These are phyloP conservation scores for Selenia dentaria DNA, from an alignment of 2,888 invertebrate genomes.

Conservation along the genomic window DNA sequence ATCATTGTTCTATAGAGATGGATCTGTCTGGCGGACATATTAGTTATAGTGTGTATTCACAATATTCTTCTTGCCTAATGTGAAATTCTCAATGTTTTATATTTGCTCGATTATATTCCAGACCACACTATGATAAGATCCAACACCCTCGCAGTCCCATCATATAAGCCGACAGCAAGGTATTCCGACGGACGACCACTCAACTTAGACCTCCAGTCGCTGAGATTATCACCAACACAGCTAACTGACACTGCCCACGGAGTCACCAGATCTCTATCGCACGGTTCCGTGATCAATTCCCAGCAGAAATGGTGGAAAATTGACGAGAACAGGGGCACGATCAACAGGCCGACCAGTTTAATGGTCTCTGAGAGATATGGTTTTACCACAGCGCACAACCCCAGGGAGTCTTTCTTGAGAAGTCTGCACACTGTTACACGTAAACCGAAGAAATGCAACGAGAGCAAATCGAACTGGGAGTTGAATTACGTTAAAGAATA, in stretches of 20 bases:
- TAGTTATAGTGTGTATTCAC: no score
- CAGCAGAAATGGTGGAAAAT: constrained; percentile 79
- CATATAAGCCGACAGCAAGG: constrained; percentile 73
- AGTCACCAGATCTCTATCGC: constrained; percentile 86
- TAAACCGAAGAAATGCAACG: constrained; percentile 73
- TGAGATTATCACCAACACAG: constrained; percentile 70
- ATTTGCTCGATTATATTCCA: no score
- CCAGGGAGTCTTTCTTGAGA: constrained; percentile 71
- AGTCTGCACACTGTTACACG: constrained; percentile 76
- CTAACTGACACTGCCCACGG: constrained; percentile 70
- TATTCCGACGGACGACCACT: constrained; percentile 64
- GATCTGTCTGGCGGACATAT: no score
- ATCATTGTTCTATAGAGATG: no score
- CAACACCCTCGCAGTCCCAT: constrained; percentile 79
- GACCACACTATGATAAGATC: constrained; percentile 81
- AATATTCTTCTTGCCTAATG: no score
- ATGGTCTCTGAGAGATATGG: constrained; percentile 83
- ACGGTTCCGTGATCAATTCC: constrained; percentile 85
- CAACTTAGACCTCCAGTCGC: constrained; percentile 68
- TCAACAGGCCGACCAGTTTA: constrained; percentile 84
- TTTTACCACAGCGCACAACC: constrained; percentile 49
- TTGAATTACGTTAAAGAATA: constrained; percentile 77
- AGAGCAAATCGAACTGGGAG: constrained; percentile 79
- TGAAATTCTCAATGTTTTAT: background rate
- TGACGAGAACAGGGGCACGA: constrained; percentile 70